Conservation (phyloP, 2,888 invertebrate species). For the Pimpla rufipes region DNA sequence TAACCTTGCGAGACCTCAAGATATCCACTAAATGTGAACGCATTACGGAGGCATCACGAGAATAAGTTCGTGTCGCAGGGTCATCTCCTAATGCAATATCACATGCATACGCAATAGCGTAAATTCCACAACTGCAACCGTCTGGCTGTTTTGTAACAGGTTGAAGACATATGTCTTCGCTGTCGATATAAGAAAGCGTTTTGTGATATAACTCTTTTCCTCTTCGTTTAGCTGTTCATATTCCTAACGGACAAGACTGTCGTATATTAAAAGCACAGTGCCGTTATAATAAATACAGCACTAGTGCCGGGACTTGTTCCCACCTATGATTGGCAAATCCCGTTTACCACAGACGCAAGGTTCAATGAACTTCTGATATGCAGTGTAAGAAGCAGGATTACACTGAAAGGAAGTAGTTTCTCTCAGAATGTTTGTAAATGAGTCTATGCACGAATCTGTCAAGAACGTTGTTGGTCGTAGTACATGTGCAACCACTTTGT, state of each 20-base stretch:
- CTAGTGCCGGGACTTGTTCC: conserved; percentile 49
- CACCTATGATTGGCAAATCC: conserved; percentile 62
- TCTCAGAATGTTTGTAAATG: neutral
- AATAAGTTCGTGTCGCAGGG: conserved; percentile 28
- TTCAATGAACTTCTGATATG: conserved; percentile 7
- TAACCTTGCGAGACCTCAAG: neutral
- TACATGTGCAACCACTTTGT: conserved; percentile 5
- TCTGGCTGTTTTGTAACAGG: conserved; percentile 47
- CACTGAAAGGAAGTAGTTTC: neutral
- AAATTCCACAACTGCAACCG: conserved; percentile 46
- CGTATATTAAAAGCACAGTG: conserved; percentile 18
- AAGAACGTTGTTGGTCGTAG: neutral
- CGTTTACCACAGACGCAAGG: conserved; percentile 10
- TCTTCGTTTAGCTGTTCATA: conserved; percentile 21
- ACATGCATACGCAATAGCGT: conserved; percentile 55
- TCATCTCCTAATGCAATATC: conserved; percentile 30
- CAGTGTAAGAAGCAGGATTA: conserved; percentile 17
- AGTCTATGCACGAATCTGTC: conserved; percentile 13
- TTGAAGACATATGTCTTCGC: conserved; percentile 3
- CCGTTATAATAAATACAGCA: conserved; percentile 51
- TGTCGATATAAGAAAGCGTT: conserved; percentile 20
- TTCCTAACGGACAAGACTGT: conserved; percentile 30
- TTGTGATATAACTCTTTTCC: conserved; percentile 42
- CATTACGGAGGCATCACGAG: conserved; percentile 26
- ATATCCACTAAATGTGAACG: conserved; percentile 35